Percentiles rank a stretch among this genome's conserved stretches.
Evolutionary conservation across 2,888 invertebrate genomes (phyloP).

Genomic region (Nymphalis urticae): DNA sequence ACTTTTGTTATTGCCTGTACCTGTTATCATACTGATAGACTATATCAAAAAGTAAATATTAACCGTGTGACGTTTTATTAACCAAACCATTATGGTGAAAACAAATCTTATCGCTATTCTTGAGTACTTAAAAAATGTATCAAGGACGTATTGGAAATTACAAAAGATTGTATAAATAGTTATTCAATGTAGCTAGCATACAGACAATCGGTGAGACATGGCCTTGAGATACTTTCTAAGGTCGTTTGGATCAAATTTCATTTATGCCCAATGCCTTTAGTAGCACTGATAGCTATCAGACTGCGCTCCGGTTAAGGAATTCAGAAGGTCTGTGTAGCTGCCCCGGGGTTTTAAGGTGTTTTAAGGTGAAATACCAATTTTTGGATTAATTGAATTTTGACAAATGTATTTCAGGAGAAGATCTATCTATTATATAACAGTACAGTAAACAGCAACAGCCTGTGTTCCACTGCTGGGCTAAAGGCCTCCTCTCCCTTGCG

Average conservation of each 20-base stretch:
- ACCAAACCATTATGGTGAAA: constrained; percentile 47
- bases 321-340: too few relatives aligned
- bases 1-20: constrained; percentile 39
- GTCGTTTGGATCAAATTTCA: neutral
- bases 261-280: too few relatives aligned
- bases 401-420: too few relatives aligned
- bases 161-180: neutral
- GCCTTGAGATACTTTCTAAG: neutral
- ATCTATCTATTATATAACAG: too few relatives aligned
- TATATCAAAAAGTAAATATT: constrained; percentile 65
- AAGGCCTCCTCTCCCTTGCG: too few relatives aligned
- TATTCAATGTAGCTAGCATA: neutral
- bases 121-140: constrained; percentile 51
- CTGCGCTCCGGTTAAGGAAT: too few relatives aligned
- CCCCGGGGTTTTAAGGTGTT: too few relatives aligned
- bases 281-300: too few relatives aligned
- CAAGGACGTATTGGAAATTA: constrained; percentile 53
- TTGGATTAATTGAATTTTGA: too few relatives aligned
- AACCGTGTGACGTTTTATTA: constrained; percentile 57
- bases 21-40: constrained; percentile 42
- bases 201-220: neutral
- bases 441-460: too few relatives aligned
- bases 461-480: too few relatives aligned
- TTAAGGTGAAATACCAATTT: too few relatives aligned
- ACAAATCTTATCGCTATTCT: constrained; percentile 49